phyloP scores from a whole-genome alignment of 2,797 vertebrate species.

The Triplophysa bombifrons region DNA sequence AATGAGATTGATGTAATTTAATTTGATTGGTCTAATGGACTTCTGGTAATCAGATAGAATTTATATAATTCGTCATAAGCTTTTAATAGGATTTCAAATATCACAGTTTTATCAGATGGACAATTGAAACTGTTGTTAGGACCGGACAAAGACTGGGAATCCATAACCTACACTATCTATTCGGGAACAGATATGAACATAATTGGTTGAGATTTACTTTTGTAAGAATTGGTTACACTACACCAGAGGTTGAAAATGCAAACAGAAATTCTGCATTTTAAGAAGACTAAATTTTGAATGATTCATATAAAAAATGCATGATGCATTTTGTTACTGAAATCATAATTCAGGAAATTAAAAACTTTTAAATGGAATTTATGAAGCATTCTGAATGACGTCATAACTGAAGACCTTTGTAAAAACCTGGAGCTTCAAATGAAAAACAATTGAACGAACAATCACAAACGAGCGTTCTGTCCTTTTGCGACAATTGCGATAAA shows the following conservation, averaged over 20 bases:
- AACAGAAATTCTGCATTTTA: too few relatives aligned
- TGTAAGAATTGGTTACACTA: too few relatives aligned
- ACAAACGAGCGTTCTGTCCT: too few relatives aligned
- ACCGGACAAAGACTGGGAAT: not conserved
- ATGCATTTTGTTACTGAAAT: too few relatives aligned
- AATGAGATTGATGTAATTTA: not conserved
- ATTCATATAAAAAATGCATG: too few relatives aligned
- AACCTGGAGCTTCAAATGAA: not conserved
- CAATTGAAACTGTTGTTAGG: not conserved
- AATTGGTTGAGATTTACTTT: too few relatives aligned
- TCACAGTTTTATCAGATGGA: not conserved
- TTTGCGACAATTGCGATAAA: too few relatives aligned
- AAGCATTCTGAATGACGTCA: not conserved
- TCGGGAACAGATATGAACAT: not conserved
- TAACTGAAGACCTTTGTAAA: not conserved
- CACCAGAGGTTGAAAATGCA: too few relatives aligned
- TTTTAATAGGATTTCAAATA: not conserved
- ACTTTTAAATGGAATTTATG: not conserved
- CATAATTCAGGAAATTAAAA: too few relatives aligned
- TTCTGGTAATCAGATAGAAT: not conserved
- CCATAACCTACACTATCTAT: not conserved
- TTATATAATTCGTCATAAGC: not conserved
- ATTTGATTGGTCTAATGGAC: not conserved
- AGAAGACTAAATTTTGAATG: too few relatives aligned
- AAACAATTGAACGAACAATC: too few relatives aligned